Conservation (phyloP, 2,113 vertebrate species). For the Terrapene triunguis region DNA sequence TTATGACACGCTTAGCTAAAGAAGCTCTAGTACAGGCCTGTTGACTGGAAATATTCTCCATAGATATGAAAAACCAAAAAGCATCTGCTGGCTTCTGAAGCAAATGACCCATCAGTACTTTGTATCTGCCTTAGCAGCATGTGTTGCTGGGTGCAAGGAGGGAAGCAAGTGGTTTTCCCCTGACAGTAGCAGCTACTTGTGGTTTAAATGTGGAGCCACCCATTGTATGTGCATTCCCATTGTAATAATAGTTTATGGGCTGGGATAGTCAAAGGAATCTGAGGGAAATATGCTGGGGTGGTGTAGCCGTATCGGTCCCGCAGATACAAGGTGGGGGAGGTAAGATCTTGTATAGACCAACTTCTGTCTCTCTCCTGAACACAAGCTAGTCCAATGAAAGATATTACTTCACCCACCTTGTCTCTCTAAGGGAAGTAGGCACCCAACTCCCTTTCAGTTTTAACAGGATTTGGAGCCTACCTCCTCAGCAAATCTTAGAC, state of each 20-base stretch:
- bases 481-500: background rate
- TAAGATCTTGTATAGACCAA: too few species aligned
- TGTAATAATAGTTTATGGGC: background rate
- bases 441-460: background rate
- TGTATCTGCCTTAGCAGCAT: slow-evolving; percentile 34
- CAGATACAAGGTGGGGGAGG: background rate
- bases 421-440: background rate
- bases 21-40: background rate
- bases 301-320: background rate
- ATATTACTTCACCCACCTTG: background rate
- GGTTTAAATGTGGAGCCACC: slow-evolving; percentile 19
- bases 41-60: background rate
- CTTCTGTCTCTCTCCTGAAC: background rate
- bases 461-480: background rate
- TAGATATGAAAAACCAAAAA: background rate
- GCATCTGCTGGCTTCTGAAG: background rate
- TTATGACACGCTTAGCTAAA: background rate
- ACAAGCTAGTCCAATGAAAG: background rate
- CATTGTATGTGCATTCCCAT: background rate
- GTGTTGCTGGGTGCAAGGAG: background rate
- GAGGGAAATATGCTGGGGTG: background rate
- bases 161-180: background rate
- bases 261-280: background rate
- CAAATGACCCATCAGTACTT: background rate
- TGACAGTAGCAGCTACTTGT: background rate